Evolutionary conservation across 2,113 vertebrate genomes (phyloP), one percentile per base, ranked within the genome.

Genomic region (Pluvialis apricaria): DNA sequence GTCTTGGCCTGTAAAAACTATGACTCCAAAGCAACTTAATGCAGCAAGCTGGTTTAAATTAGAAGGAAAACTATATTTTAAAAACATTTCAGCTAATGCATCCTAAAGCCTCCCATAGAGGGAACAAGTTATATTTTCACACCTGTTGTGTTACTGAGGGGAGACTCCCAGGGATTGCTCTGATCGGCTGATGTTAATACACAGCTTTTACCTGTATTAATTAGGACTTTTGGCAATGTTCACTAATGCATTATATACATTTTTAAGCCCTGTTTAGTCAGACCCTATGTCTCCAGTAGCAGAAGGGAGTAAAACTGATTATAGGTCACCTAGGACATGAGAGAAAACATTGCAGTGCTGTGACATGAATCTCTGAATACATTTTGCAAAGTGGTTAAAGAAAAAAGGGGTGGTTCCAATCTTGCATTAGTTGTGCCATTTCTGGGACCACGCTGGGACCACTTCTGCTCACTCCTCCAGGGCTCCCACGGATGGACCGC

Each of bases 1-100:
- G 6, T 28, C 55, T 86, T 89, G 71, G 81, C 42, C 52, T 25
- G 5, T 58, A 82, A 88, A 66, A 79, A 75, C 36, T 79, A 6
- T 34, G 42, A 73, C 54, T 83, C 31, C 71, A 58, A 82, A 92
- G 75, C 40, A 94, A 84, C 24, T 66, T 20, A n/a, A 62, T 17
- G 24, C n/a, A 75, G 68, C 45, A 81, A 86, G 57, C 80, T 91
- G 89, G 28, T 85, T 91, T 92, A 69, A 94, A 94, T 92, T 92
- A 94, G 69, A 76, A 79, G 61, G 80, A 82, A 82, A 91, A 82
- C 28, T 58, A 51, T 82, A 70, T 70, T 94, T 96, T 92, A 72
- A 79, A 91, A 94, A 79, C 66, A 88, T 92, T 88, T 89, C 45
- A 49, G 52, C 65, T 72, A 89, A 94, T 80, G 62, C n/a, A 61